Evolutionary conservation across 2,888 invertebrate genomes (phyloP).

Genomic region (Stenodema calcarata): DNA sequence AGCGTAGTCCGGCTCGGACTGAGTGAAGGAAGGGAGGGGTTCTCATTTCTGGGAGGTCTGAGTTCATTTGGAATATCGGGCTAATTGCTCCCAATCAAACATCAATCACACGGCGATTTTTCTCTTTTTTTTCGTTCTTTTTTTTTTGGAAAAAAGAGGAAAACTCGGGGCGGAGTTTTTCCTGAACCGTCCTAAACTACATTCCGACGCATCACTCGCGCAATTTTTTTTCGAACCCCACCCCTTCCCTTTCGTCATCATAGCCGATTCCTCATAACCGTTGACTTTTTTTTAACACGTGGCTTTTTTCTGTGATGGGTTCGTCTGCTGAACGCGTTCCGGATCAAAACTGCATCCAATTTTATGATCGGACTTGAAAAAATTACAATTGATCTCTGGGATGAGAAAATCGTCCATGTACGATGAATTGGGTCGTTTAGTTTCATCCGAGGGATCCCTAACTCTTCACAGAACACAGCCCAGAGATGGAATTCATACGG

Average conservation of each 20-base stretch:
- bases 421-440: background rate
- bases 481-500: too few relatives aligned
- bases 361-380: background rate
- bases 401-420: background rate
- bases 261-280: background rate
- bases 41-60: conserved; percentile 40
- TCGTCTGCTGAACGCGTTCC: background rate
- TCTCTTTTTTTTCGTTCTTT: conserved; percentile 23
- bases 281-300: background rate
- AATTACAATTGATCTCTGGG: background rate
- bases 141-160: background rate
- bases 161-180: background rate
- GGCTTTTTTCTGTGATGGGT: background rate
- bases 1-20: conserved; percentile 31
- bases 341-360: background rate
- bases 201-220: background rate
- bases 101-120: conserved; percentile 49
- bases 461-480: too few relatives aligned
- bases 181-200: conserved; percentile 36
- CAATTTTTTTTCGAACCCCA: background rate
- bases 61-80: conserved; percentile 51
- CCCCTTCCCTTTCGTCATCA: background rate
- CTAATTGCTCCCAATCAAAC: conserved; percentile 51
- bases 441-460: too few relatives aligned
- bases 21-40: background rate